Evolutionary conservation across 2,888 invertebrate species (phyloP).

Genomic region (Nineta flava): DNA sequence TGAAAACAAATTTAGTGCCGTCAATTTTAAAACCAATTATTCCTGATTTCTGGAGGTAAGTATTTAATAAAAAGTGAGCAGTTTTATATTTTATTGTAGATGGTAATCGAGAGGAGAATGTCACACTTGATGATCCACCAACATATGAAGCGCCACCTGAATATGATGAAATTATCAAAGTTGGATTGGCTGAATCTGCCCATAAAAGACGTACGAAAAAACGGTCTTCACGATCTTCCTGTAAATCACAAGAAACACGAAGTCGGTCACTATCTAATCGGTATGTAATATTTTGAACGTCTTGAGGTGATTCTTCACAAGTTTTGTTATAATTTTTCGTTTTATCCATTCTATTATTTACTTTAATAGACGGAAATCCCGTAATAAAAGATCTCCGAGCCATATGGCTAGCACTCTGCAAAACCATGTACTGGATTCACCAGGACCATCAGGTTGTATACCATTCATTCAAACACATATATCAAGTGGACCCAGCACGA

Average conservation of each 20-base stretch:
- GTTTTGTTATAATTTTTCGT: too few species aligned
- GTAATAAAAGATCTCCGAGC: background rate
- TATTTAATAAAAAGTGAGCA: too few species aligned
- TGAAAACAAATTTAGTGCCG: too few species aligned
- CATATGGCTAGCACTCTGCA: background rate
- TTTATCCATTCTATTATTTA: background rate
- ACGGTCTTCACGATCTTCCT: background rate
- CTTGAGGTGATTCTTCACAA: too few species aligned
- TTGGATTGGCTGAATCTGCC: slow-evolving; percentile 16
- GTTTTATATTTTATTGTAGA: slow-evolving; percentile 19
- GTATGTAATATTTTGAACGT: background rate
- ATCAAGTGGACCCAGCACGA: background rate
- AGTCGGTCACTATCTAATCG: slow-evolving; percentile 1
- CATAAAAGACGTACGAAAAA: slow-evolving; percentile 1
- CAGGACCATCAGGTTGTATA: background rate
- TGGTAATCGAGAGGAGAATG: slow-evolving; percentile 30
- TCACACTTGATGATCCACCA: slow-evolving; percentile 43
- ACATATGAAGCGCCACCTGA: slow-evolving; percentile 55
- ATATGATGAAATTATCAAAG: slow-evolving; percentile 49
- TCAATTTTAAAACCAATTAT: too few species aligned
- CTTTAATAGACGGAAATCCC: background rate
- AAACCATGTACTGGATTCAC: background rate
- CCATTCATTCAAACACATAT: background rate
- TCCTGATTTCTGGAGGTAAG: too few species aligned
- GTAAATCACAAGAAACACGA: background rate